A percentile compares a stretch with the other conserved stretches of the same genome.
These are phyloP conservation scores for Pilophorus perplexus DNA, from an alignment of 2,888 invertebrate species.

Conservation along the genomic window DNA sequence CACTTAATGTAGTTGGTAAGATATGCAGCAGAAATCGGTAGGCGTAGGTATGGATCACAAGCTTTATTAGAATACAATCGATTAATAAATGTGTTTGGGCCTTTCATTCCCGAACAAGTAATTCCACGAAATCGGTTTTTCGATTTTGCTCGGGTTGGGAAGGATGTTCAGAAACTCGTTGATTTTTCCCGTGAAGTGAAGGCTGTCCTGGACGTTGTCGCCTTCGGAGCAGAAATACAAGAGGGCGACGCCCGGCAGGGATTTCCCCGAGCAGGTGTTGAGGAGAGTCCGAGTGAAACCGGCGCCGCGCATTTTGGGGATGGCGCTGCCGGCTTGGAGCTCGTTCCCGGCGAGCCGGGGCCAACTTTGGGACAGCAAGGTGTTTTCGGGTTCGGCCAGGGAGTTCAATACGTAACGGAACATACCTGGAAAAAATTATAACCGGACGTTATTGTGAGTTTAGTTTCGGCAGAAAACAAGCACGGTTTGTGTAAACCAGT, in stretches of 20 bases:
- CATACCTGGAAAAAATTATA: no score
- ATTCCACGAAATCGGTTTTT: constrained; percentile 46
- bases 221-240: constrained; percentile 45
- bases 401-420: constrained; percentile 40
- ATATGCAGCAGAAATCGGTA: no score
- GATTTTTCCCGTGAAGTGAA: constrained; percentile 26
- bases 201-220: constrained; percentile 43
- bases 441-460: no score
- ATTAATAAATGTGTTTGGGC: constrained; percentile 42
- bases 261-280: constrained; percentile 30
- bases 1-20: no score
- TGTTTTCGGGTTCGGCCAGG: constrained; percentile 8
- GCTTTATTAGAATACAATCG: no score
- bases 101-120: constrained; percentile 44
- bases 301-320: constrained; percentile 42
- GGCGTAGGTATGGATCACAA: no score
- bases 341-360: constrained; percentile 41
- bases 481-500: no score
- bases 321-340: constrained; percentile 33
- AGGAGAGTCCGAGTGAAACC: constrained; percentile 42
- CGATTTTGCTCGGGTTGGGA: constrained; percentile 26
- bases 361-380: constrained; percentile 23
- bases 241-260: constrained; percentile 35
- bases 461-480: no score
- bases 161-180: constrained; percentile 41